Evolutionary conservation across 2,797 vertebrate species (phyloP).

Genomic region (Bryconaethiops microstoma): DNA sequence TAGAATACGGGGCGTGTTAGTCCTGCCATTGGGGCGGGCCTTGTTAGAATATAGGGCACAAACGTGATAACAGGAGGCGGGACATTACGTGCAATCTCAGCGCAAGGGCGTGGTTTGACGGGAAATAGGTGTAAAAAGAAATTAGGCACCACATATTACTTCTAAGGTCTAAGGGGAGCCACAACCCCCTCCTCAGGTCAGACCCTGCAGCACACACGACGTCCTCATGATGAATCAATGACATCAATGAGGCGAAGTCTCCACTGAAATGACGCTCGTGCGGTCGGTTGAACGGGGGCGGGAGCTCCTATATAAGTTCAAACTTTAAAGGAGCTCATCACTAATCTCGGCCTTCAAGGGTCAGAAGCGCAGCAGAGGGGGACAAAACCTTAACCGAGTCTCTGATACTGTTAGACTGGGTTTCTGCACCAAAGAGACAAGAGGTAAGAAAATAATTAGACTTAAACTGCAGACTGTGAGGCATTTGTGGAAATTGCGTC

Average conservation of each 20-base stretch:
- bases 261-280: constrained; percentile 68
- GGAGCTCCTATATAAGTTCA: constrained; percentile 73
- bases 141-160: neutral
- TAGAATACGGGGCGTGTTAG: no score
- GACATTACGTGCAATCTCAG: no score
- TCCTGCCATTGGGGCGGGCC: neutral
- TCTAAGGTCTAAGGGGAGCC: constrained; percentile 4
- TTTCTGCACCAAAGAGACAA: constrained; percentile 16
- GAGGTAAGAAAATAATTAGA: constrained; percentile 19
- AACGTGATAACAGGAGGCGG: no score
- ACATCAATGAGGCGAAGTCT: constrained; percentile 74
- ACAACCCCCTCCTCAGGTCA: constrained; percentile 59
- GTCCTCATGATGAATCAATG: constrained; percentile 62
- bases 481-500: no score
- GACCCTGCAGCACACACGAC: constrained; percentile 59
- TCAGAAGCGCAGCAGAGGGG: constrained; percentile 59
- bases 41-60: neutral
- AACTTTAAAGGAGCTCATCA: constrained; percentile 68
- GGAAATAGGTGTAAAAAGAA: neutral
- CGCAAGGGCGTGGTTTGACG: neutral
- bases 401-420: constrained; percentile 1
- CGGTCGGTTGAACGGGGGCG: constrained; percentile 72
- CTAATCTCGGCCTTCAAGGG: constrained; percentile 68
- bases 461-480: neutral
- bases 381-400: constrained; percentile 15